Conservation (phyloP, 37 sponge, comb jelly and placozoan species). For the Eunapius fragilis region DNA sequence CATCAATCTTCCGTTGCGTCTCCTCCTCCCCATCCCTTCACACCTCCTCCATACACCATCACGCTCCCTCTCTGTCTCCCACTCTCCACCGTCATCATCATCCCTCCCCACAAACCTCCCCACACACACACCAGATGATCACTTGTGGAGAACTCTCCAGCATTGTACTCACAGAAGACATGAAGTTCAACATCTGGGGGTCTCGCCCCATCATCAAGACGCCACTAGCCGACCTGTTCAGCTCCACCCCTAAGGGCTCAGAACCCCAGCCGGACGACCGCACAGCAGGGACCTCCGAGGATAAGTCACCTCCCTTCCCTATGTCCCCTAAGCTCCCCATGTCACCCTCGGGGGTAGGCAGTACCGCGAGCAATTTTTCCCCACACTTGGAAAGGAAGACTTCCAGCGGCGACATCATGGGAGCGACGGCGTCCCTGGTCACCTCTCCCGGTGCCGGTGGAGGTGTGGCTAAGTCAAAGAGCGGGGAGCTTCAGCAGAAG, state of each 20-base stretch:
- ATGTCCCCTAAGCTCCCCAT: not conserved
- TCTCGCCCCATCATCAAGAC: constrained; percentile 68
- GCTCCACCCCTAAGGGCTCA: not conserved
- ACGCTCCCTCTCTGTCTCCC: too few relatives aligned
- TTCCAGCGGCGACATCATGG: not conserved
- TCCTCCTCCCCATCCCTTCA: not conserved
- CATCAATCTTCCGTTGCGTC: too few relatives aligned
- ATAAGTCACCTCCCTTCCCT: not conserved
- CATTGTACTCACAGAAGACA: constrained; percentile 76
- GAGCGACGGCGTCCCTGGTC: not conserved
- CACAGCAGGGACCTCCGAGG: not conserved
- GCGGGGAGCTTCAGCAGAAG: not conserved
- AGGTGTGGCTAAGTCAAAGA: not conserved
- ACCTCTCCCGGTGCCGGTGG: not conserved
- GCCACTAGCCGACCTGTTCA: constrained; percentile 36
- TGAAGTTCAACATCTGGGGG: constrained; percentile 83
- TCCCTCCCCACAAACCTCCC: too few relatives aligned
- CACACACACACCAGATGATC: constrained; percentile 61
- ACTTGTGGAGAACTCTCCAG: constrained; percentile 82
- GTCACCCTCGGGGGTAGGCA: not conserved
- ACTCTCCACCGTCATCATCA: too few relatives aligned
- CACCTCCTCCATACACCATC: too few relatives aligned
- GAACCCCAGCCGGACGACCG: not conserved
- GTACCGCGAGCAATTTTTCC: not conserved
- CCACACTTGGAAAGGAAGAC: not conserved